phyloP scores from a whole-genome alignment of 1,140 invertebrate genomes.

The Alviniconcha marisindica region DNA sequence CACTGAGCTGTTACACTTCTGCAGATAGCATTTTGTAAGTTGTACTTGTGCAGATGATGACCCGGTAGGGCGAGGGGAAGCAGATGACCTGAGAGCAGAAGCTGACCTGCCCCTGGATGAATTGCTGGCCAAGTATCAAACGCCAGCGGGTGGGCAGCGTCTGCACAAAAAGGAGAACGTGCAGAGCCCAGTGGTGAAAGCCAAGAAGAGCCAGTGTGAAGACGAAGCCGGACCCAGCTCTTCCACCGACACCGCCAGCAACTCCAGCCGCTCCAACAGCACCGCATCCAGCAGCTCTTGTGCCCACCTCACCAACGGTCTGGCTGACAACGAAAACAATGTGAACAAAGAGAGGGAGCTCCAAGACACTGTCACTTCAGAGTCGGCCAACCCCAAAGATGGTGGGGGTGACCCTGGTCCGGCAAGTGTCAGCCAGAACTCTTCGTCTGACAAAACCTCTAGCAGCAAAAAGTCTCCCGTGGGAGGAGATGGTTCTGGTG shows the following conservation, averaged over 20 bases:
- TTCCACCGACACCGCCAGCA: neutral
- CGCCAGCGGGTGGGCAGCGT: neutral
- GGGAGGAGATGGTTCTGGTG: neutral
- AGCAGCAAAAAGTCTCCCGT: neutral
- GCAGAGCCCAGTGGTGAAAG: slow-evolving; percentile 62
- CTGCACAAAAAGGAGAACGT: slow-evolving; percentile 54
- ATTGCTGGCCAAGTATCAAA: slow-evolving; percentile 82
- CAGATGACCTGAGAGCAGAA: slow-evolving; percentile 85
- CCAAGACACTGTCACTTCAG: slow-evolving; percentile 37
- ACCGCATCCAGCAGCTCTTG: neutral
- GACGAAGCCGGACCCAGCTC: neutral
- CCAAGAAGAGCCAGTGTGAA: slow-evolving; percentile 41
- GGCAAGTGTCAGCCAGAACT: too few species aligned
- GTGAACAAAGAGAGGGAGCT: slow-evolving; percentile 68
- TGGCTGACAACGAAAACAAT: slow-evolving; percentile 72
- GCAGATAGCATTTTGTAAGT: too few species aligned
- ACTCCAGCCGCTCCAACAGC: neutral
- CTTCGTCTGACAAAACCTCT: neutral
- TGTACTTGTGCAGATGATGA: slow-evolving; percentile 50
- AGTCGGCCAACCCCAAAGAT: neutral
- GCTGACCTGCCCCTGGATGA: slow-evolving; percentile 89
- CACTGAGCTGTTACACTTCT: too few species aligned
- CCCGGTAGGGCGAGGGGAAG: slow-evolving; percentile 61
- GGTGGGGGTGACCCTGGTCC: neutral
- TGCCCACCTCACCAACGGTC: slow-evolving; percentile 63